phyloP scores from a whole-genome alignment of 2,113 vertebrate species.

The Seriola dumerili region DNA sequence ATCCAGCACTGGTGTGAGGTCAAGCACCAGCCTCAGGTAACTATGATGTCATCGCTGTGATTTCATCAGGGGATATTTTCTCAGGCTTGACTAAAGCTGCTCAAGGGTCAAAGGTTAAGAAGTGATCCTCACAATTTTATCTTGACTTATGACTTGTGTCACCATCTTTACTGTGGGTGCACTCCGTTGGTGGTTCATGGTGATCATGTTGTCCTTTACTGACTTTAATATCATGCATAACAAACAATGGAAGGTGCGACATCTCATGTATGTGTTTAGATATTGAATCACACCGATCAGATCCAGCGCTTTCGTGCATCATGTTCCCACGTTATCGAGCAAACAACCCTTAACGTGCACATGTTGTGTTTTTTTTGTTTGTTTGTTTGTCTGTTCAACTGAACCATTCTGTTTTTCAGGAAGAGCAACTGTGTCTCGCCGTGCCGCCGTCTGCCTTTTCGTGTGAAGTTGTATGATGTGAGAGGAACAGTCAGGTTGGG shows the following conservation, averaged over 20 bases:
- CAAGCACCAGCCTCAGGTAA: too few species aligned
- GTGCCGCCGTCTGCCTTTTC: neutral
- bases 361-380: too few species aligned
- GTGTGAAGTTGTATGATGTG: constrained; percentile 46
- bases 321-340: neutral
- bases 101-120: neutral
- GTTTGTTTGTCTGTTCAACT: neutral
- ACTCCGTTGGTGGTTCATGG: neutral
- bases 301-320: neutral
- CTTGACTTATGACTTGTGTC: too few species aligned
- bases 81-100: neutral
- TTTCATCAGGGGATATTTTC: too few species aligned
- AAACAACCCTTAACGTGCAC: neutral
- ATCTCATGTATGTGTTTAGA: neutral
- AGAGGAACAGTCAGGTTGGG: constrained; percentile 57
- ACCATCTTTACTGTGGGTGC: neutral
- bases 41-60: too few species aligned
- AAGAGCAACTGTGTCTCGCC: neutral
- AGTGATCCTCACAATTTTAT: neutral
- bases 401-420: neutral
- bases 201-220: neutral
- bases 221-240: neutral
- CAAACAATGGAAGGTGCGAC: neutral
- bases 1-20: too few species aligned
- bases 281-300: neutral